A percentile compares a stretch with the other conserved stretches of the same genome.
Conservation (phyloP, 2,888 invertebrate species). For the Andrena hattorfiana region DNA sequence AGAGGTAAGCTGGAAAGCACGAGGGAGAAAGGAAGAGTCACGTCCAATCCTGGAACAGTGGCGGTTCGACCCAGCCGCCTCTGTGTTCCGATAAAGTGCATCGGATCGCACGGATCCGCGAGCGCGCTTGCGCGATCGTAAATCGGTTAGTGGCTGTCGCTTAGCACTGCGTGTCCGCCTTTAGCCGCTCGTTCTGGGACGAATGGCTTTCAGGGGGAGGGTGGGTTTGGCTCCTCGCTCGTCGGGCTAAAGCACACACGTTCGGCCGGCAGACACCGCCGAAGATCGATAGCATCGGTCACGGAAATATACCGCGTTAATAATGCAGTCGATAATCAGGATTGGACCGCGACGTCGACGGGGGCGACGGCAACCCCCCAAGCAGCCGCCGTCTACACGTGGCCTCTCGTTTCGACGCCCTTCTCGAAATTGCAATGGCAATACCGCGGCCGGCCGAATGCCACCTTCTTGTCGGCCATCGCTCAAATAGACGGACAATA, state of each 20-base stretch:
- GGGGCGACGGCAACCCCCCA: not conserved
- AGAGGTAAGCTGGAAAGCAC: conserved; percentile 42
- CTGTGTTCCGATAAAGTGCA: conserved; percentile 62
- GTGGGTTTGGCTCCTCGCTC: conserved; percentile 40
- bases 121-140: conserved; percentile 72
- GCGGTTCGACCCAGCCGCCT: conserved; percentile 39
- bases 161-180: conserved; percentile 67
- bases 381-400: not conserved
- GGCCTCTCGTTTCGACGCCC: not conserved
- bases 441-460: conserved; percentile 3
- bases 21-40: conserved; percentile 46
- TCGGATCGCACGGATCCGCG: conserved; percentile 52
- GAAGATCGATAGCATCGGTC: conserved; percentile 76
- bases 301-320: conserved; percentile 77
- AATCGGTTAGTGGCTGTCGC: conserved; percentile 75
- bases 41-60: conserved; percentile 36
- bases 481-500: conserved; percentile 38
- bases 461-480: conserved; percentile 14
- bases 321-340: conserved; percentile 76
- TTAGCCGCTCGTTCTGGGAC: conserved; percentile 68
- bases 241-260: conserved; percentile 46
- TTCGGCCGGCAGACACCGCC: conserved; percentile 63
- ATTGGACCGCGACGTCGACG: conserved; percentile 29
- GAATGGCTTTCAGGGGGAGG: conserved; percentile 68
- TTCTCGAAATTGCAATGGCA: conserved; percentile 26